These are phyloP conservation scores for Acleris laterana DNA, from an alignment of 2,888 invertebrate genomes.

Conservation along the genomic window DNA sequence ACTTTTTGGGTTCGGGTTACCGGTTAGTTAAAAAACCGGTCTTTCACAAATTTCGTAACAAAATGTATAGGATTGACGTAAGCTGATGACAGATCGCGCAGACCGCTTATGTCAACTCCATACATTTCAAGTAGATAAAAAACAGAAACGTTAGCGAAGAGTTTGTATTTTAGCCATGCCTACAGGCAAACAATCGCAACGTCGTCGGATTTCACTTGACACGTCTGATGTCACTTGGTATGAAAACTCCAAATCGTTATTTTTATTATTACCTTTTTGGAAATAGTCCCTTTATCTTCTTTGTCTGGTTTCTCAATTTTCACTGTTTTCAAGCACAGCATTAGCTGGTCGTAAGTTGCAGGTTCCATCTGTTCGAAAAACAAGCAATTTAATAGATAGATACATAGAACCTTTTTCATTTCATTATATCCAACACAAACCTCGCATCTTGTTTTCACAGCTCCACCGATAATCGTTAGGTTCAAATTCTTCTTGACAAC, in stretches of 20 bases:
- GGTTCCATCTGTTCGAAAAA: constrained; percentile 62
- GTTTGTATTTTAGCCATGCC: too few species aligned
- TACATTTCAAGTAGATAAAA: too few species aligned
- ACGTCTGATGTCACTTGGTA: neutral
- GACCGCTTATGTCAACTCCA: too few species aligned
- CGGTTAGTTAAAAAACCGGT: too few species aligned
- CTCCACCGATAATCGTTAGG: constrained; percentile 74
- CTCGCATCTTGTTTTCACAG: constrained; percentile 78
- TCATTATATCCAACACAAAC: constrained; percentile 45
- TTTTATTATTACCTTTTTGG: constrained; percentile 59
- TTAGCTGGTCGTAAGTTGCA: constrained; percentile 66
- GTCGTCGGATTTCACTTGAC: too few species aligned
- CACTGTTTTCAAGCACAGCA: constrained; percentile 67
- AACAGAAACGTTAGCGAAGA: too few species aligned
- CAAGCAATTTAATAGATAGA: too few species aligned
- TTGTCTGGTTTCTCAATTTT: constrained; percentile 51
- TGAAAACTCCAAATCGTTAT: neutral
- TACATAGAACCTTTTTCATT: neutral
- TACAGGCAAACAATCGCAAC: too few species aligned
- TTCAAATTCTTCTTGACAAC: constrained; percentile 71
- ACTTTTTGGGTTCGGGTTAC: too few species aligned
- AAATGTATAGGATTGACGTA: too few species aligned
- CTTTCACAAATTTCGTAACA: too few species aligned
- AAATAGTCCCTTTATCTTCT: constrained; percentile 58
- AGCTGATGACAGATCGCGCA: too few species aligned